phyloP scores from a whole-genome alignment of 2,113 vertebrate species.

The Eulemur rufifrons region DNA sequence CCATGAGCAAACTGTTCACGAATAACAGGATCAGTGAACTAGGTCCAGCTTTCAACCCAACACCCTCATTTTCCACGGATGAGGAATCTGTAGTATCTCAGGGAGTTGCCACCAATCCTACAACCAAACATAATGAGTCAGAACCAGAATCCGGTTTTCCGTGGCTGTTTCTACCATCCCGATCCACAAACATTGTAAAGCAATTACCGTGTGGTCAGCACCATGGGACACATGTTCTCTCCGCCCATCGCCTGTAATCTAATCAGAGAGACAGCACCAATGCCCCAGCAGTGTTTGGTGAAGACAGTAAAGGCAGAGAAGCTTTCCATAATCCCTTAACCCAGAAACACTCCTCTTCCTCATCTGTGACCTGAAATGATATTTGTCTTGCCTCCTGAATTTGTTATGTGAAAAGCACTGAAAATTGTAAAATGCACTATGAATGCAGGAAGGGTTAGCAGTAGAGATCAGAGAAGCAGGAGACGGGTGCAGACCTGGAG shows the following conservation, averaged over 20 bases:
- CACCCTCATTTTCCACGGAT: not conserved
- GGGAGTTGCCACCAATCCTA: not conserved
- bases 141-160: not conserved
- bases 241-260: not conserved
- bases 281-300: too few relatives aligned
- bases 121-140: not conserved
- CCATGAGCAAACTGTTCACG: not conserved
- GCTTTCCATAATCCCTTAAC: not conserved
- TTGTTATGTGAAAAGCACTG: not conserved
- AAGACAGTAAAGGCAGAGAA: not conserved
- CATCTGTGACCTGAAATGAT: not conserved
- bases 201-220: not conserved
- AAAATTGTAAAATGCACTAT: not conserved
- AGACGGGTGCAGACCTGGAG: not conserved
- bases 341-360: not conserved
- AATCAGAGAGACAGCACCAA: not conserved
- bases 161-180: not conserved
- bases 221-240: not conserved
- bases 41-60: not conserved
- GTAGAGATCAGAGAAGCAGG: not conserved
- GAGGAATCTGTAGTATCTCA: not conserved
- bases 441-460: not conserved
- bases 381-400: not conserved
- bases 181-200: not conserved
- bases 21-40: not conserved